Conservation (phyloP, 1,140 invertebrate species). For the Tachypleus tridentatus region DNA sequence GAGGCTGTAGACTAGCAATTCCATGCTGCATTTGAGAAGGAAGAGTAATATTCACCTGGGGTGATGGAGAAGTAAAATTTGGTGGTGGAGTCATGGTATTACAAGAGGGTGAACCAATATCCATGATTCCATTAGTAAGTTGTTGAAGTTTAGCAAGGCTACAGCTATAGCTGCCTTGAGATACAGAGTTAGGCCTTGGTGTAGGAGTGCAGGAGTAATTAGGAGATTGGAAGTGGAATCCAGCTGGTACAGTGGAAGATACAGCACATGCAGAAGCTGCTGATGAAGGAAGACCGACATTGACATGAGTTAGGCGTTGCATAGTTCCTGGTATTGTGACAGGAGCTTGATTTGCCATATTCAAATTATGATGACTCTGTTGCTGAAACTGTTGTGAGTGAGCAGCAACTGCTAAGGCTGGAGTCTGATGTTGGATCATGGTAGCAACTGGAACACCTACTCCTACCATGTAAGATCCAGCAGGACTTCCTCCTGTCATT, state of each 20-base stretch:
- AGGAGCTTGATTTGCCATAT: constrained; percentile 9
- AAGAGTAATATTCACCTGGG: constrained; percentile 43
- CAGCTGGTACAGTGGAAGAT: constrained; percentile 40
- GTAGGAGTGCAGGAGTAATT: constrained; percentile 23
- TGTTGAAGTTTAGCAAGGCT: constrained; percentile 73
- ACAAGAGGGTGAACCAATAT: constrained; percentile 48
- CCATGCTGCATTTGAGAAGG: constrained; percentile 41
- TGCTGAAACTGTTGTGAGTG: no score
- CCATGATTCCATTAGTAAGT: constrained; percentile 65
- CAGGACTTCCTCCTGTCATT: background rate
- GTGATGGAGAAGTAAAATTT: constrained; percentile 38
- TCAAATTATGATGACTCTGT: constrained; percentile 6
- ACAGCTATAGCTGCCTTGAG: constrained; percentile 41
- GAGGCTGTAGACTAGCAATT: constrained; percentile 43
- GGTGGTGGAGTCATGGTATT: constrained; percentile 47
- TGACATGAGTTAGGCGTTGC: constrained; percentile 31
- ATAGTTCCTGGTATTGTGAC: constrained; percentile 23
- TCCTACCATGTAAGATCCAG: constrained; percentile 21
- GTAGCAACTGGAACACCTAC: constrained; percentile 39
- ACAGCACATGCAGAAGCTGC: constrained; percentile 35
- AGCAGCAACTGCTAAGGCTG: constrained; percentile 9
- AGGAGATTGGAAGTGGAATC: constrained; percentile 47
- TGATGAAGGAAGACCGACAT: constrained; percentile 31
- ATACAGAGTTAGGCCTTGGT: constrained; percentile 12
- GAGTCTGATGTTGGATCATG: constrained; percentile 44